A percentile compares a stretch with the other conserved stretches of the same genome.
Evolutionary conservation across 2,888 invertebrate genomes (phyloP).

Genomic region (Fabriciana adippe): DNA sequence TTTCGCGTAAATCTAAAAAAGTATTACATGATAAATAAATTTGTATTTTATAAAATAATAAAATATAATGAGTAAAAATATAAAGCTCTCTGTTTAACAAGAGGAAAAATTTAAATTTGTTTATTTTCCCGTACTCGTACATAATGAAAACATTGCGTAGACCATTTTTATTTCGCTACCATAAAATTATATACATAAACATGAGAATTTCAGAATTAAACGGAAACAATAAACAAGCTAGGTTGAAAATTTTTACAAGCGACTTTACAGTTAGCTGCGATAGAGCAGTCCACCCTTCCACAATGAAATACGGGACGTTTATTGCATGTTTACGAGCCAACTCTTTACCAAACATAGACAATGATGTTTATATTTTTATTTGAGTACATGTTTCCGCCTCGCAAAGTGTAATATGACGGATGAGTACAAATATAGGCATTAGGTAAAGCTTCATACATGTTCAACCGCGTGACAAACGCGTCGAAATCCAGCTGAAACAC

Average conservation of each 20-base stretch:
- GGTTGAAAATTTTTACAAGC: constrained; percentile 57
- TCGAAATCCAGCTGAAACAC: constrained; percentile 47
- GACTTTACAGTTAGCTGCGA: constrained; percentile 51
- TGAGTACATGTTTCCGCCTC: constrained; percentile 45
- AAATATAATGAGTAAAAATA: too few relatives aligned
- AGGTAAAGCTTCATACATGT: constrained; percentile 19
- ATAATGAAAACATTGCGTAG: background rate
- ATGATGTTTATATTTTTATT: constrained; percentile 57
- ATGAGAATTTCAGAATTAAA: constrained; percentile 56
- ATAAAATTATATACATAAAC: constrained; percentile 30
- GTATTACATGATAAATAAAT: too few relatives aligned
- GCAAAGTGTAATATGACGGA: constrained; percentile 46
- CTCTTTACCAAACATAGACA: constrained; percentile 60
- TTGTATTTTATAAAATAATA: too few relatives aligned
- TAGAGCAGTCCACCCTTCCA: constrained; percentile 47
- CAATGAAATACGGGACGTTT: constrained; percentile 63
- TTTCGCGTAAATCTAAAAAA: too few relatives aligned
- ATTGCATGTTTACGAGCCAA: constrained; percentile 69
- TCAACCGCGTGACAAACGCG: constrained; percentile 19
- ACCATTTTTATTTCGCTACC: constrained; percentile 14
- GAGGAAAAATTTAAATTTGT: background rate
- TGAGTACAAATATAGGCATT: constrained; percentile 35
- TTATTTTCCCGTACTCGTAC: background rate
- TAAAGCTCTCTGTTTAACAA: too few relatives aligned
- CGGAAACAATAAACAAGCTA: constrained; percentile 59